These are phyloP conservation scores for Cheilosia pagana DNA, from an alignment of 2,888 invertebrate species.

Conservation along the genomic window DNA sequence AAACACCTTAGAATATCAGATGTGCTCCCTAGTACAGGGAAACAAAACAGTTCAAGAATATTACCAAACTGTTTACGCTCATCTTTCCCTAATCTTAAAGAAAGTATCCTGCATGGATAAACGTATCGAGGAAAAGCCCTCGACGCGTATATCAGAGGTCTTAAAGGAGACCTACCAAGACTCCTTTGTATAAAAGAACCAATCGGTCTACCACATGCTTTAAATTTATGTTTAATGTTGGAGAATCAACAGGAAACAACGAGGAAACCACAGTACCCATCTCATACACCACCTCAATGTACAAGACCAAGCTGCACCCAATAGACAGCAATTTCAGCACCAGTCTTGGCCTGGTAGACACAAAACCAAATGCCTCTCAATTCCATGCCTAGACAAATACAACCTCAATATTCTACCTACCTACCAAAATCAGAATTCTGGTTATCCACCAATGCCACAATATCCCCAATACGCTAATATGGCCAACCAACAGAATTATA, in stretches of 20 bases:
- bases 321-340: too few species aligned
- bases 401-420: background rate
- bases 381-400: background rate
- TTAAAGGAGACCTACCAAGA: constrained; percentile 65
- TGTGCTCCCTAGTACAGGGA: constrained; percentile 48
- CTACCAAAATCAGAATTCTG: background rate
- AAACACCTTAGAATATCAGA: constrained; percentile 61
- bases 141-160: constrained; percentile 68
- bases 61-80: constrained; percentile 54
- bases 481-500: background rate
- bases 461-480: background rate
- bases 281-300: too few species aligned
- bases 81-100: constrained; percentile 60
- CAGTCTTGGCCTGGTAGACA: too few species aligned
- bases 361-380: too few species aligned
- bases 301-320: too few species aligned
- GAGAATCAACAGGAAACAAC: constrained; percentile 55
- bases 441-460: background rate
- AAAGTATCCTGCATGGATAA: constrained; percentile 50
- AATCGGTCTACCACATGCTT: constrained; percentile 53
- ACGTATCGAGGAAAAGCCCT: constrained; percentile 36
- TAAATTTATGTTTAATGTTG: constrained; percentile 61
- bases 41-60: constrained; percentile 43
- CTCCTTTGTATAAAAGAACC: constrained; percentile 70
- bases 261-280: too few species aligned